Evolutionary conservation across 2,888 invertebrate species (phyloP).

Genomic region (Craniophora ligustri): DNA sequence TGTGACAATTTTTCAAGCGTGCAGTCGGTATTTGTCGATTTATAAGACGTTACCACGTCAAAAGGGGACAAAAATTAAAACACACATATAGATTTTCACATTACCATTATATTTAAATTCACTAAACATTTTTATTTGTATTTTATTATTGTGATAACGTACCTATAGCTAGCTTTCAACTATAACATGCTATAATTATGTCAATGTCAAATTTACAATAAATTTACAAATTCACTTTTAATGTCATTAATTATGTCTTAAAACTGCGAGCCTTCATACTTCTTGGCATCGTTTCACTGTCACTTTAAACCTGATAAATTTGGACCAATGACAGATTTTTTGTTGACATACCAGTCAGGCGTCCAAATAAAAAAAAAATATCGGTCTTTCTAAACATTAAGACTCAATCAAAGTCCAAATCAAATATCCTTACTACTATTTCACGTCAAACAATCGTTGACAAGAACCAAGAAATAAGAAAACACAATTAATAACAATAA

Average conservation of each 20-base stretch:
- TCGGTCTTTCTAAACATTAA: too few species aligned
- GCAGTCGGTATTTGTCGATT: too few species aligned
- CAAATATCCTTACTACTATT: too few species aligned
- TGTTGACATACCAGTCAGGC: too few species aligned
- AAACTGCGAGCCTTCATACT: background rate
- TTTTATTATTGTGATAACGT: slow-evolving; percentile 57
- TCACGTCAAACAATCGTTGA: too few species aligned
- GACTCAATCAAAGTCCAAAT: too few species aligned
- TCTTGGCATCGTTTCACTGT: background rate
- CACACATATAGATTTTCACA: slow-evolving; percentile 44
- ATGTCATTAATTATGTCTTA: slow-evolving; percentile 28
- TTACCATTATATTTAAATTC: slow-evolving; percentile 61
- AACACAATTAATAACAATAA: slow-evolving; percentile 31
- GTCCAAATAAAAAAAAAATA: too few species aligned
- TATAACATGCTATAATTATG: slow-evolving; percentile 57
- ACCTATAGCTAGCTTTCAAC: slow-evolving; percentile 57
- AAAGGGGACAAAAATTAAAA: slow-evolving; percentile 26
- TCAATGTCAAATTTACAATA: slow-evolving; percentile 65
- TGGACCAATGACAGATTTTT: background rate
- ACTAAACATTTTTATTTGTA: slow-evolving; percentile 65
- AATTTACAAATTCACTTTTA: slow-evolving; percentile 55
- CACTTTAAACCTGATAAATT: background rate
- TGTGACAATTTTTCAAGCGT: too few species aligned
- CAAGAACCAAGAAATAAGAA: too few species aligned
- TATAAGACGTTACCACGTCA: too few species aligned